Conservation (phyloP, 1,140 invertebrate species). For the Sarcophaga peregrina region DNA sequence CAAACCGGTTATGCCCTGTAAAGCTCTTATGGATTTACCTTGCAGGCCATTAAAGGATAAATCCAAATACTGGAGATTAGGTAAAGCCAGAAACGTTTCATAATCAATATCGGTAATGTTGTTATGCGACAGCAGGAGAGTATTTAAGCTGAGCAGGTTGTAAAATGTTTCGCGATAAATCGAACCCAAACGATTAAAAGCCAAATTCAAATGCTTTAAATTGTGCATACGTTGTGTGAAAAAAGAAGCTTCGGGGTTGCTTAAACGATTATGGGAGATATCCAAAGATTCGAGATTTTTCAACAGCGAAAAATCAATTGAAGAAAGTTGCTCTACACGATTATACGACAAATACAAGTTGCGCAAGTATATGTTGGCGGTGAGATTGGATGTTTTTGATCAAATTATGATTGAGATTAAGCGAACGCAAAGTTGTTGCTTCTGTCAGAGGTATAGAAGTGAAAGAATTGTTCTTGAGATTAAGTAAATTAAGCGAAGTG, state of each 20-base stretch:
- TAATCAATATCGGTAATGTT: conserved; percentile 68
- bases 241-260: conserved; percentile 58
- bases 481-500: not conserved
- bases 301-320: conserved; percentile 48
- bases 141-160: conserved; percentile 64
- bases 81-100: conserved; percentile 73
- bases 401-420: conserved; percentile 45
- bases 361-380: conserved; percentile 45
- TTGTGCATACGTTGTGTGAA: conserved; percentile 59
- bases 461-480: conserved; percentile 41
- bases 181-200: conserved; percentile 66
- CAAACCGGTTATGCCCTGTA: conserved; percentile 80
- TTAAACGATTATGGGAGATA: conserved; percentile 69
- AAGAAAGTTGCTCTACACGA: conserved; percentile 44
- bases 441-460: conserved; percentile 2
- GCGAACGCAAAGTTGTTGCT: not conserved
- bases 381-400: not conserved
- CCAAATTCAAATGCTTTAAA: conserved; percentile 73
- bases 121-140: conserved; percentile 71
- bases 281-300: conserved; percentile 65
- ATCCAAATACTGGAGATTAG: conserved; percentile 81
- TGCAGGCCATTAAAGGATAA: conserved; percentile 81
- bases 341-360: conserved; percentile 55
- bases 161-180: conserved; percentile 65
- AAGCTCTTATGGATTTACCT: conserved; percentile 76